Percentiles rank a stretch among this genome's conserved stretches.
Evolutionary conservation across 2,797 vertebrate species (phyloP).

Genomic region (Takifugu rubripes): DNA sequence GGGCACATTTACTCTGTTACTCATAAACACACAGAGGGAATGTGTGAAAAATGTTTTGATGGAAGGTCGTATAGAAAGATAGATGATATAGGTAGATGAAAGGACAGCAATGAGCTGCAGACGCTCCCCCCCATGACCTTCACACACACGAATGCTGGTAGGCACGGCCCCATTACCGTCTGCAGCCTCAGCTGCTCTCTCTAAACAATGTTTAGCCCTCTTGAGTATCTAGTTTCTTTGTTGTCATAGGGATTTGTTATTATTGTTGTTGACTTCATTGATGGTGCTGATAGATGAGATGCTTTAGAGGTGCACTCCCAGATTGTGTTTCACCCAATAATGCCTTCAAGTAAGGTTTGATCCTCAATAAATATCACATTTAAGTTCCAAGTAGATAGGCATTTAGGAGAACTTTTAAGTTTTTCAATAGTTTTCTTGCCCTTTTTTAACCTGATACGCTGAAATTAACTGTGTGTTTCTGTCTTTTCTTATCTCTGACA

Average conservation of each 20-base stretch:
- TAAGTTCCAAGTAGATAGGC: slow-evolving; percentile 6
- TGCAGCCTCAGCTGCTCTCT: slow-evolving; percentile 44
- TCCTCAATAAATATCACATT: not conserved
- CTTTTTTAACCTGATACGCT: not conserved
- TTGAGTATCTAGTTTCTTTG: slow-evolving; percentile 18
- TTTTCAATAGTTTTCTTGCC: not conserved
- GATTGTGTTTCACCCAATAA: slow-evolving; percentile 10
- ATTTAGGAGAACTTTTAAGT: not conserved
- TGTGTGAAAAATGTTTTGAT: slow-evolving; percentile 10
- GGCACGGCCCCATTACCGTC: slow-evolving; percentile 5
- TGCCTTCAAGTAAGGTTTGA: slow-evolving; percentile 22
- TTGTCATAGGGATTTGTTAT: slow-evolving; percentile 30
- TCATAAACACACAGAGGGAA: slow-evolving; percentile 6
- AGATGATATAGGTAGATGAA: slow-evolving; percentile 24
- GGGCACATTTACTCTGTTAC: slow-evolving; percentile 5
- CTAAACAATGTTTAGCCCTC: slow-evolving; percentile 24
- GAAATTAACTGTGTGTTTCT: slow-evolving; percentile 7
- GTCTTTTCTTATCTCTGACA: slow-evolving; percentile 52
- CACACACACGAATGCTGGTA: slow-evolving; percentile 12
- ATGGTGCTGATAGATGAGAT: slow-evolving; percentile 5
- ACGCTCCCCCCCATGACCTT: slow-evolving; percentile 27
- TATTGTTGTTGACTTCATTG: slow-evolving; percentile 32
- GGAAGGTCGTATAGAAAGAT: slow-evolving; percentile 2
- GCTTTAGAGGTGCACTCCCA: slow-evolving; percentile 5
- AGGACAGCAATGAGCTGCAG: slow-evolving; percentile 43